phyloP scores from a whole-genome alignment of 92 coral and sea anemone genomes.

The Porites cylindrica region DNA sequence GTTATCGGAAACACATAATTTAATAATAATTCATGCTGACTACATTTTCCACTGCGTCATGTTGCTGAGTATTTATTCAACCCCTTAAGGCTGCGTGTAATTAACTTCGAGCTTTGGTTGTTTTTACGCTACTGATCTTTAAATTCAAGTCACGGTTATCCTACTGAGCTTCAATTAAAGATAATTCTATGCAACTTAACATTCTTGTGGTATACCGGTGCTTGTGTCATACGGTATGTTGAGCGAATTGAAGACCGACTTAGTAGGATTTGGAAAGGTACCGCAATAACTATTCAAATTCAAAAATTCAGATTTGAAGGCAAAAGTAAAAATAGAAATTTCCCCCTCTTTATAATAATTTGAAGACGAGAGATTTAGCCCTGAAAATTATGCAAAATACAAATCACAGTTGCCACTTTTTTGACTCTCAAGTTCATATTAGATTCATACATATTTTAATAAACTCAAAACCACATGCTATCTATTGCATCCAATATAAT shows the following conservation, averaged over 20 bases:
- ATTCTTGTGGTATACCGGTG: not conserved
- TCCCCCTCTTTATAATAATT: not conserved
- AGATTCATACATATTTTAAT: constrained; percentile 12
- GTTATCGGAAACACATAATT: no score
- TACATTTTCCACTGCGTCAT: no score
- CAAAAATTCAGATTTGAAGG: not conserved
- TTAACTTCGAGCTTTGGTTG: no score
- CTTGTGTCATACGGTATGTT: no score
- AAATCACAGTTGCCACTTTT: not conserved
- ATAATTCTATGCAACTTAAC: not conserved
- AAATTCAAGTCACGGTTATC: not conserved
- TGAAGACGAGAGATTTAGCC: not conserved
- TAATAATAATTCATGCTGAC: no score
- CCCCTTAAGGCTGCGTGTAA: no score
- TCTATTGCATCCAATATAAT: not conserved
- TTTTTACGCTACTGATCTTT: no score
- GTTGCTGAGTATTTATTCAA: no score
- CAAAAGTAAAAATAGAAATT: not conserved
- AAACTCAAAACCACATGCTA: constrained; percentile 9
- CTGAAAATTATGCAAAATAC: not conserved
- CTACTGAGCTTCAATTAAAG: not conserved
- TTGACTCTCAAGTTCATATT: not conserved
- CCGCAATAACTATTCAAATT: not conserved
- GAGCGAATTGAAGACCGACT: not conserved
- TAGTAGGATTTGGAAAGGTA: not conserved